phyloP scores from a whole-genome alignment of 2,797 vertebrate species.

The Enteromius paludinosus region DNA sequence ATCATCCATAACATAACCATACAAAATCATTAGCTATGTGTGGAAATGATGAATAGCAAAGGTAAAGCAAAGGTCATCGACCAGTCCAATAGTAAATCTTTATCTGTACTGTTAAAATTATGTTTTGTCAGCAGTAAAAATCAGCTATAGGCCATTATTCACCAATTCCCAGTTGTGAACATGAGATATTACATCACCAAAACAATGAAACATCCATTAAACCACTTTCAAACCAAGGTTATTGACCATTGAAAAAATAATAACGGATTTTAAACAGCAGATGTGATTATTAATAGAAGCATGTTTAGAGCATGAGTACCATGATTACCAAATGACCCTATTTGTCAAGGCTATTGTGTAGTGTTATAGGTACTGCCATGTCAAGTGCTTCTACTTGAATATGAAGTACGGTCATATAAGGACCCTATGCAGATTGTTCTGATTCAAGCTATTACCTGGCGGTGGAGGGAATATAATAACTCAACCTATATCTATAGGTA shows the following conservation, averaged over 20 bases:
- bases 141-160: slow-evolving; percentile 31
- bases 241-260: slow-evolving; percentile 8
- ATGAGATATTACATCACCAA: slow-evolving; percentile 30
- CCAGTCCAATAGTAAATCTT: slow-evolving; percentile 7
- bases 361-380: background rate
- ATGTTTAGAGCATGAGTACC: slow-evolving; percentile 4
- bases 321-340: slow-evolving; percentile 25
- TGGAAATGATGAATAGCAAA: slow-evolving; percentile 21
- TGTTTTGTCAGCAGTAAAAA: slow-evolving; percentile 45
- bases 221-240: slow-evolving; percentile 35
- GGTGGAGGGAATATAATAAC: background rate
- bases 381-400: background rate
- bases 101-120: slow-evolving; percentile 8
- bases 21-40: slow-evolving; percentile 15
- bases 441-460: background rate
- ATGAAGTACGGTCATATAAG: background rate
- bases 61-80: slow-evolving; percentile 47
- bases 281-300: background rate
- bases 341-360: background rate
- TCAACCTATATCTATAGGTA: slow-evolving; percentile 13
- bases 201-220: slow-evolving; percentile 34
- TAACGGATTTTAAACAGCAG: slow-evolving; percentile 22
- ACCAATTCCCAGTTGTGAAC: slow-evolving; percentile 37
- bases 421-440: background rate
- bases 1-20: background rate